These are phyloP conservation scores for Nibea albiflora DNA, from an alignment of 2,113 vertebrate genomes.

Conservation along the genomic window DNA sequence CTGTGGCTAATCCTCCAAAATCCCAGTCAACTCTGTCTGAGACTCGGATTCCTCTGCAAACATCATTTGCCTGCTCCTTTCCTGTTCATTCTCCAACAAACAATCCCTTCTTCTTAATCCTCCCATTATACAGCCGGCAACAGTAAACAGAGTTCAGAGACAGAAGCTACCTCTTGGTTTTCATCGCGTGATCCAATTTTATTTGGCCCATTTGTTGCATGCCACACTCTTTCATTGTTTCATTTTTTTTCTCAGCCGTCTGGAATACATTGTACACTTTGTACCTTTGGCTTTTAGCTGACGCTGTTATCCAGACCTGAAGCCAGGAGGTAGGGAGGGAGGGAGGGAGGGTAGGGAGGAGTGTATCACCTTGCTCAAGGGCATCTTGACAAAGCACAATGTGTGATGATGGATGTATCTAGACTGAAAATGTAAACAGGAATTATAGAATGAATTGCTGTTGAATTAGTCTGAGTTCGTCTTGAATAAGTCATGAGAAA, in stretches of 20 bases:
- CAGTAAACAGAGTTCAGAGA: not conserved
- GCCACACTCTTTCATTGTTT: not conserved
- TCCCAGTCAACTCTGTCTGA: conserved; percentile 46
- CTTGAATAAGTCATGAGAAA: not conserved
- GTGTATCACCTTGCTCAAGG: conserved; percentile 35
- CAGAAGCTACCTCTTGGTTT: not conserved
- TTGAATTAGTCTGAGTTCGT: not conserved
- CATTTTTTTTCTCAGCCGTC: not conserved
- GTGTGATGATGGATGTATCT: conserved; percentile 4
- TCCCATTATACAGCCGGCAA: conserved; percentile 20
- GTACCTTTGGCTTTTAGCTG: not conserved
- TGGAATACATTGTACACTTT: not conserved
- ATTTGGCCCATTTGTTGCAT: not conserved
- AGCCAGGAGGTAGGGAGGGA: not conserved
- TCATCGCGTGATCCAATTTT: not conserved
- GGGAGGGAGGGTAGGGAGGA: not conserved
- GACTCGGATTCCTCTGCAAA: conserved; percentile 46
- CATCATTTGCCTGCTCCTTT: conserved; percentile 22
- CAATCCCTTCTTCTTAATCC: conserved; percentile 42
- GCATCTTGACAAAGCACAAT: not conserved
- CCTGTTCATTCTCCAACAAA: conserved; percentile 21
- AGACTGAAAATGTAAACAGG: not conserved
- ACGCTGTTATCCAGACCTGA: not conserved
- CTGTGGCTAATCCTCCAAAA: conserved; percentile 54
- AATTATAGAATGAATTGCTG: not conserved